Conservation (phyloP, 2,888 invertebrate genomes). For the Athalia rosae region DNA sequence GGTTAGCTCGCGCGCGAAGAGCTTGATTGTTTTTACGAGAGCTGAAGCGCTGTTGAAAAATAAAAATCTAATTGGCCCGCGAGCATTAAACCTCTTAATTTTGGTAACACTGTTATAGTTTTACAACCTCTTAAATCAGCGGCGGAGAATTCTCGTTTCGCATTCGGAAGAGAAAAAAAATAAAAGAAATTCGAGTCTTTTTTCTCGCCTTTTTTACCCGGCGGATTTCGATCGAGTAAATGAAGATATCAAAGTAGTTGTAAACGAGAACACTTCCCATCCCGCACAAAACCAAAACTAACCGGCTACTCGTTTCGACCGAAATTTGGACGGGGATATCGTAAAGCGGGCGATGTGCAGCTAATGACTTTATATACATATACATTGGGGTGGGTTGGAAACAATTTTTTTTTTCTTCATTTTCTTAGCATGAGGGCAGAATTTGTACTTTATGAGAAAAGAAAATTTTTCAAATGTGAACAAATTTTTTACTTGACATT, state of each 20-base stretch:
- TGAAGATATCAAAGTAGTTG: constrained; percentile 41
- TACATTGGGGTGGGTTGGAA: too few species aligned
- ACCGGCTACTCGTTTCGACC: background rate
- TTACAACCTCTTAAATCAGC: constrained; percentile 68
- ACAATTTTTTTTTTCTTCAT: too few species aligned
- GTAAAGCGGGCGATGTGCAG: too few species aligned
- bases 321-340: too few species aligned
- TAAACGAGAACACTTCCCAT: constrained; percentile 21
- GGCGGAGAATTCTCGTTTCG: constrained; percentile 62
- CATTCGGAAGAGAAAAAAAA: background rate
- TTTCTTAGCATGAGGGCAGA: too few species aligned
- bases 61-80: constrained; percentile 54
- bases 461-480: too few species aligned
- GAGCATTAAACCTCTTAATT: constrained; percentile 69
- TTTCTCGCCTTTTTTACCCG: constrained; percentile 13
- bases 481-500: too few species aligned
- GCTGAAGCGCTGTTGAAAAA: constrained; percentile 51
- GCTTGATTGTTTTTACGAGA: constrained; percentile 72
- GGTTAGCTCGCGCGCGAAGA: background rate
- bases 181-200: too few species aligned
- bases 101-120: constrained; percentile 69
- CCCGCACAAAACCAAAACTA: background rate
- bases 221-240: constrained; percentile 23
- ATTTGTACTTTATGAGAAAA: too few species aligned
- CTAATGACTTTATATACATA: too few species aligned